Base-by-base conservation (phyloP, 30 jellyfish, hydroid and myxozoan species). In the Rhopilema esculentum region DNA sequence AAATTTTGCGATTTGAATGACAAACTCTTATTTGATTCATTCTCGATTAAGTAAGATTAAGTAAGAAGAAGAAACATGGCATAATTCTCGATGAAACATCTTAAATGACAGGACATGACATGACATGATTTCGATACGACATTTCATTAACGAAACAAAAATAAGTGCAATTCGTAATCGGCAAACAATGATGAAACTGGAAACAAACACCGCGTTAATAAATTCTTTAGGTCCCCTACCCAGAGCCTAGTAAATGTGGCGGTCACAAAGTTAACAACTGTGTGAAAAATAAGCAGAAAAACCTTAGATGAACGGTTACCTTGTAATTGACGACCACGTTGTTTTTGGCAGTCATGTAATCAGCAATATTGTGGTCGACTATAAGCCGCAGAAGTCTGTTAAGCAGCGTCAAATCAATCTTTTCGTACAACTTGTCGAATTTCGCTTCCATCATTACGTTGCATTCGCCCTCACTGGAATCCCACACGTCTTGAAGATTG, bases 261-360 rank as follows among this genome's bases (percentile, higher is more conserved):
- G n/a, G n/a, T n/a, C n/a, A n/a, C n/a, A n/a, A n/a, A n/a, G n/a
- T n/a, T n/a, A n/a, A n/a, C n/a, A n/a, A n/a, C n/a, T n/a, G n/a
- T n/a, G n/a, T n/a, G n/a, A n/a, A n/a, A n/a, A n/a, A n/a, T n/a
- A n/a, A n/a, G n/a, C n/a, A n/a, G n/a, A n/a, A n/a, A n/a, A n/a
- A n/a, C n/a, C 8, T 21, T 7, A 53, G 66, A 19, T n/a, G 48
- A 20, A 30, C 0, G 9, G 49, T 31, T 75, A 95, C 99, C 98
- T 95, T 95, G 93, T 91, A 95, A 66, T 95, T 95, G 92, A 95
- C 95, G 79, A 95, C 98, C 26, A 95, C 96, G 85, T 95, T 95
- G 78, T 95, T 95, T 78, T 95, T 95, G 62, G 99, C 99, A 1
- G 99, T 95, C 99, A 95, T 95, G 95, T 95, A 95, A 95, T 95